Evolutionary conservation across 2,888 invertebrate species (phyloP).

Genomic region (Timema cristinae): DNA sequence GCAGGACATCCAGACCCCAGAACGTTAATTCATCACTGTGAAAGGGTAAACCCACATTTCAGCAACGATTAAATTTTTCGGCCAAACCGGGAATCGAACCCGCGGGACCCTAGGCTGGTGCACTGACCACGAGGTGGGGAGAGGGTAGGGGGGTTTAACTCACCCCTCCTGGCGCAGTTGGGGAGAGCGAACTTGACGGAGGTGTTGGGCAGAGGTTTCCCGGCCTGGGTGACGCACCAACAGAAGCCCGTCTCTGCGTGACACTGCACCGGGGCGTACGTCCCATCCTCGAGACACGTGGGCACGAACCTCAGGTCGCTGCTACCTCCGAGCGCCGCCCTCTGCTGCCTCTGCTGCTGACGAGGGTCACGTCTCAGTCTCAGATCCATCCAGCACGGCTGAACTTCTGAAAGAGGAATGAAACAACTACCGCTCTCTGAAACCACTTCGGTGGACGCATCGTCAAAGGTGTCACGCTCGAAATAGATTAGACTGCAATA

Average conservation of each 20-base stretch:
- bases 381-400: slow-evolving; percentile 44
- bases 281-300: slow-evolving; percentile 76
- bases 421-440: too few species aligned
- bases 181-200: slow-evolving; percentile 67
- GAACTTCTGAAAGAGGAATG: slow-evolving; percentile 40
- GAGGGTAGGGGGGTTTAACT: too few species aligned
- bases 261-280: slow-evolving; percentile 82
- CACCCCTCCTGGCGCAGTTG: slow-evolving; percentile 52
- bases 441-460: too few species aligned
- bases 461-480: too few species aligned
- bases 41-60: background rate
- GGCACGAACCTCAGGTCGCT: slow-evolving; percentile 62
- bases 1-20: too few species aligned
- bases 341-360: slow-evolving; percentile 45
- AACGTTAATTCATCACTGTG: too few species aligned
- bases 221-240: slow-evolving; percentile 87
- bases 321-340: slow-evolving; percentile 42
- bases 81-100: background rate
- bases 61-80: background rate
- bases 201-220: slow-evolving; percentile 76
- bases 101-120: background rate
- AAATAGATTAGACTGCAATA: too few species aligned
- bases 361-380: slow-evolving; percentile 39
- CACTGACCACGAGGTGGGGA: background rate
- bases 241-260: slow-evolving; percentile 70